A percentile compares a stretch with the other conserved stretches of the same genome.
Conservation (phyloP, 2,113 vertebrate genomes). For the Spizaetus ornatus region DNA sequence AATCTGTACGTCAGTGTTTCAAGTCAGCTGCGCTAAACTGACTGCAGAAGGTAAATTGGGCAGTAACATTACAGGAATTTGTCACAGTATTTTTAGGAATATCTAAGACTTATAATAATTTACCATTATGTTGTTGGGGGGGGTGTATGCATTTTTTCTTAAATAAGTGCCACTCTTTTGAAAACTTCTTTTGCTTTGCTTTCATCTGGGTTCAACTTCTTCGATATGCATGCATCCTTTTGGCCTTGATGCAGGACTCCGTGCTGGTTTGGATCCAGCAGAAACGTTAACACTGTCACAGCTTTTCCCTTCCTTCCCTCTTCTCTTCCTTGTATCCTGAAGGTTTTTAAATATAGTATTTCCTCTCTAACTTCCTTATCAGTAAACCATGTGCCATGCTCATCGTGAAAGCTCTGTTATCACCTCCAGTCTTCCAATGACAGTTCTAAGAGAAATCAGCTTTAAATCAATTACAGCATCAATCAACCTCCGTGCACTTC, state of each 20-base stretch:
- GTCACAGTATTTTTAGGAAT: not conserved
- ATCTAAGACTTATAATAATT: not conserved
- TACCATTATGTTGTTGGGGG: not conserved
- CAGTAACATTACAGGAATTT: not conserved
- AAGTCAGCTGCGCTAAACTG: not conserved
- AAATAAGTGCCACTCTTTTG: not conserved
- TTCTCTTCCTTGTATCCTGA: not conserved
- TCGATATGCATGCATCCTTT: accelerated
- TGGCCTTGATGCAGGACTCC: not conserved
- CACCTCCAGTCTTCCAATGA: not conserved
- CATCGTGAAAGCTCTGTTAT: not conserved
- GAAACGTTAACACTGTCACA: not conserved
- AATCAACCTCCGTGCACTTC: not conserved
- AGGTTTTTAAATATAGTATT: not conserved
- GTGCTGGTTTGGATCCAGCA: not conserved
- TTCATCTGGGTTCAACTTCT: not conserved
- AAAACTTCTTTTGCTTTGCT: not conserved
- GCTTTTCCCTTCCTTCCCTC: not conserved
- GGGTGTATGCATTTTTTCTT: not conserved
- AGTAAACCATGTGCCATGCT: not conserved
- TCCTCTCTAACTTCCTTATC: not conserved
- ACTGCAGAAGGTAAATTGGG: not conserved
- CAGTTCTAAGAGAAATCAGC: conserved; percentile 14
- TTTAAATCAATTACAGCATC: conserved; percentile 40
- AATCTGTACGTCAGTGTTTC: not conserved